phyloP scores from a whole-genome alignment of 2,797 vertebrate species.

The Takifugu ocellatus region DNA sequence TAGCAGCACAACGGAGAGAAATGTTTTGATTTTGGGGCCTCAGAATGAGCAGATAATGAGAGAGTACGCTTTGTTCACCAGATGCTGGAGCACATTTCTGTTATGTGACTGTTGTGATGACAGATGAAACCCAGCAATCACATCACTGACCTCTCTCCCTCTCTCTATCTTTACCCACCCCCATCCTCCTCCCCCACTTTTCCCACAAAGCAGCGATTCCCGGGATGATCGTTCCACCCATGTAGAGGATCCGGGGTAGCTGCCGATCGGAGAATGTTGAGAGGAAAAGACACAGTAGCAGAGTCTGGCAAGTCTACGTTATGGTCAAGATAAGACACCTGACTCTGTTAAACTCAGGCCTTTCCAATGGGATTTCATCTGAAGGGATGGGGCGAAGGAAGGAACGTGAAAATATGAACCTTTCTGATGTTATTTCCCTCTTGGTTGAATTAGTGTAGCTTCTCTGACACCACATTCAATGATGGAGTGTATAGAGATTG shows the following conservation, averaged over 20 bases:
- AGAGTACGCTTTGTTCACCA: slow-evolving; percentile 67
- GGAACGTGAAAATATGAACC: slow-evolving; percentile 53
- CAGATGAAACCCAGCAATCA: slow-evolving; percentile 75
- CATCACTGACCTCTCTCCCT: slow-evolving; percentile 68
- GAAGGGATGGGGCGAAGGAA: slow-evolving; percentile 65
- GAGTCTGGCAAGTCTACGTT: slow-evolving; percentile 61
- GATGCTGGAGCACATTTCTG: slow-evolving; percentile 73
- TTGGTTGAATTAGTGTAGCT: slow-evolving; percentile 71
- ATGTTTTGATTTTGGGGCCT: slow-evolving; percentile 67
- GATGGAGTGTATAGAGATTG: slow-evolving; percentile 57
- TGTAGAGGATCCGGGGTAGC: slow-evolving; percentile 85
- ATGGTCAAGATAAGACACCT: slow-evolving; percentile 63
- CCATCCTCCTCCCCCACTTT: slow-evolving; percentile 51
- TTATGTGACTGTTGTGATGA: slow-evolving; percentile 75
- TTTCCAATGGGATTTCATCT: slow-evolving; percentile 90
- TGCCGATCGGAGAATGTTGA: slow-evolving; percentile 62
- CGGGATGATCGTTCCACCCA: slow-evolving; percentile 96
- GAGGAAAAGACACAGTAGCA: slow-evolving; percentile 64
- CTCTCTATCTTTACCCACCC: slow-evolving; percentile 20
- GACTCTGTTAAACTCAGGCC: slow-evolving; percentile 89
- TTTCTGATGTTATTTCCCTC: slow-evolving; percentile 68
- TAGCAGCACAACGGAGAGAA: slow-evolving; percentile 40
- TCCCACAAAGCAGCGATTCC: slow-evolving; percentile 88
- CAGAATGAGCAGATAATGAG: slow-evolving; percentile 70
- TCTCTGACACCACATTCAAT: slow-evolving; percentile 61